phyloP scores from a whole-genome alignment of 2,797 vertebrate species.

The Myotis vivesi region DNA sequence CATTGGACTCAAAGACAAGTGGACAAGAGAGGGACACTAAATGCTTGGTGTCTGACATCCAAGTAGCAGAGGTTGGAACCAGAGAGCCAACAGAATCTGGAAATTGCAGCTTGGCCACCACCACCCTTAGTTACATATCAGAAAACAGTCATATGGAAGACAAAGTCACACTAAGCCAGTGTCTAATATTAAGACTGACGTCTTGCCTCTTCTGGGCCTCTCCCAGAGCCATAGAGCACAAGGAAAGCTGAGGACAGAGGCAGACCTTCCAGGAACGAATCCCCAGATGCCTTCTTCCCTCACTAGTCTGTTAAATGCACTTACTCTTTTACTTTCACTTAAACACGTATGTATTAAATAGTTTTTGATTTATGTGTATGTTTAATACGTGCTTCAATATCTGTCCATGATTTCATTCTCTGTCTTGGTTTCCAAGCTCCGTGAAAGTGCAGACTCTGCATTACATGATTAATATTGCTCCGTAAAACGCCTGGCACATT shows the following conservation, averaged over 20 bases:
- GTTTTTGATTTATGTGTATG: constrained; percentile 55
- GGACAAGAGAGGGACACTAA: neutral
- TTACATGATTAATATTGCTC: neutral
- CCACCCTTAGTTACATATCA: neutral
- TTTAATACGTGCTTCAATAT: constrained; percentile 44
- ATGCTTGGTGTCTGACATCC: neutral
- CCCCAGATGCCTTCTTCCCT: neutral
- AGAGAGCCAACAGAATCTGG: neutral
- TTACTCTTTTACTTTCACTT: constrained; percentile 48
- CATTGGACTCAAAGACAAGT: neutral
- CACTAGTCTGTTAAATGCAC: constrained; percentile 32
- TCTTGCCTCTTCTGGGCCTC: neutral
- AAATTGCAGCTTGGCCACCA: neutral
- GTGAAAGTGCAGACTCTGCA: constrained; percentile 48
- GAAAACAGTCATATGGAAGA: constrained; percentile 21
- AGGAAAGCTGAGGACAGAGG: neutral
- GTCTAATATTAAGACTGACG: constrained; percentile 14
- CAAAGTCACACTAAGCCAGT: neutral
- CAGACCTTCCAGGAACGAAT: constrained; percentile 12
- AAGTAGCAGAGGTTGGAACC: neutral
- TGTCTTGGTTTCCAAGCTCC: constrained; percentile 36
- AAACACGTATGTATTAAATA: constrained; percentile 48
- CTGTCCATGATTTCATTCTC: constrained; percentile 39
- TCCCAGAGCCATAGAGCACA: neutral
- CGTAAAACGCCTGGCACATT: constrained; percentile 21